Percentiles rank a stretch among this genome's conserved stretches.
These are phyloP conservation scores for Monochamus alternatus DNA, from an alignment of 2,888 invertebrate genomes.

Conservation along the genomic window DNA sequence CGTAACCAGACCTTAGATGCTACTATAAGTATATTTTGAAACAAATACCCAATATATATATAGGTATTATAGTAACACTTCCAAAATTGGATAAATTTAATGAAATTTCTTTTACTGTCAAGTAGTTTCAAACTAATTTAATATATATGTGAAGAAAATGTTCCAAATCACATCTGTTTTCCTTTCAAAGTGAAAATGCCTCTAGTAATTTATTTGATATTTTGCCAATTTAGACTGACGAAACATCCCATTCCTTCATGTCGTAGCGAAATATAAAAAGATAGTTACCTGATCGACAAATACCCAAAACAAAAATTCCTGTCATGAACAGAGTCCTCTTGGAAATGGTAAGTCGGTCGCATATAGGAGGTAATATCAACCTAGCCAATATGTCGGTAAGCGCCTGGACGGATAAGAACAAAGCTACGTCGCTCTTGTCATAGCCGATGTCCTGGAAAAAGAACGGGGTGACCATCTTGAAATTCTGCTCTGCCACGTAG, in stretches of 20 bases:
- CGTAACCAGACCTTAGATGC: too few relatives aligned
- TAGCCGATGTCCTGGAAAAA: slow-evolving; percentile 64
- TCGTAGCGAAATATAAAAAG: slow-evolving; percentile 4
- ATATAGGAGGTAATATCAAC: slow-evolving; percentile 82
- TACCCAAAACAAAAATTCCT: slow-evolving; percentile 81
- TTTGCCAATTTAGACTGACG: too few relatives aligned
- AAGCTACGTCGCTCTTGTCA: slow-evolving; percentile 79
- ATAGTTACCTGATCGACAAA: slow-evolving; percentile 81
- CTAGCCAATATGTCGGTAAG: slow-evolving; percentile 84
- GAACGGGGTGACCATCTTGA: slow-evolving; percentile 72
- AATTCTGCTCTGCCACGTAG: slow-evolving; percentile 84
- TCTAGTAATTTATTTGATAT: too few relatives aligned
- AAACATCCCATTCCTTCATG: slow-evolving; percentile 31
- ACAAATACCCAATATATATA: too few relatives aligned
- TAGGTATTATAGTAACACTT: too few relatives aligned
- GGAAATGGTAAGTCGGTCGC: slow-evolving; percentile 77
- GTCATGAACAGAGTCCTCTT: slow-evolving; percentile 82
- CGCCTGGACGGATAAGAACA: slow-evolving; percentile 83
- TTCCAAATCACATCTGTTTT: too few relatives aligned
- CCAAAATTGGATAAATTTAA: too few relatives aligned
- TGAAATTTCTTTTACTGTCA: too few relatives aligned
- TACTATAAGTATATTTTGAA: too few relatives aligned
- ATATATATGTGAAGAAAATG: too few relatives aligned
- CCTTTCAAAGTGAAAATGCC: too few relatives aligned
- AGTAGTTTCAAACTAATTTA: too few relatives aligned